Percentiles rank a stretch among this genome's conserved stretches.
These are phyloP conservation scores for Priocnemis perturbator DNA, from an alignment of 2,888 invertebrate genomes.

Conservation along the genomic window DNA sequence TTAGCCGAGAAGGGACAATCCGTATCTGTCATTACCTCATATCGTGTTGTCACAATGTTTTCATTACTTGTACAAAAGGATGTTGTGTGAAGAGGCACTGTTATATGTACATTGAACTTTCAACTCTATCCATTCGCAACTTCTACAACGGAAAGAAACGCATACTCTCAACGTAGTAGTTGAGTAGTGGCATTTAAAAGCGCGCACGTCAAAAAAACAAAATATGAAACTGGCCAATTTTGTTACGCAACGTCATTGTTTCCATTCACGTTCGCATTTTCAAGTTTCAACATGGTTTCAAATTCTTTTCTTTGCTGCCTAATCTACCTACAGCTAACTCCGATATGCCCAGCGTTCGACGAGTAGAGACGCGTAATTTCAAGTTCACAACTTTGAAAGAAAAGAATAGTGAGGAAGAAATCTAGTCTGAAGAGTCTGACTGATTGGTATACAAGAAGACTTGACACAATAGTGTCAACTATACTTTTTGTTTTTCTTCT, in stretches of 20 bases:
- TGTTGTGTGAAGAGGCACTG: too few species aligned
- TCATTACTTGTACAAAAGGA: too few species aligned
- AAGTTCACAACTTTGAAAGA: slow-evolving; percentile 39
- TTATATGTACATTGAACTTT: too few species aligned
- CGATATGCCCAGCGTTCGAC: slow-evolving; percentile 59
- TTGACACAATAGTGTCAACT: slow-evolving; percentile 28
- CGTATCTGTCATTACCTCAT: too few species aligned
- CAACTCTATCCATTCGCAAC: too few species aligned
- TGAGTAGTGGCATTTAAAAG: too few species aligned
- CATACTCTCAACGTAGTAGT: too few species aligned
- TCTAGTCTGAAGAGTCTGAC: slow-evolving; percentile 66
- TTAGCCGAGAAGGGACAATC: too few species aligned
- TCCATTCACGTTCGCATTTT: slow-evolving; percentile 50
- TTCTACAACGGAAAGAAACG: too few species aligned
- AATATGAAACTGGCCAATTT: slow-evolving; percentile 43
- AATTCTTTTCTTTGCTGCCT: slow-evolving; percentile 56
- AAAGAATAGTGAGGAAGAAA: slow-evolving; percentile 37
- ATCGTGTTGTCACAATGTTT: too few species aligned
- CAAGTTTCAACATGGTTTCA: slow-evolving; percentile 49
- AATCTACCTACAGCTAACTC: slow-evolving; percentile 58
- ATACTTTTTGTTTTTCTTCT: slow-evolving; percentile 38
- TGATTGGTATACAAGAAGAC: slow-evolving; percentile 52
- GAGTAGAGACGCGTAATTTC: slow-evolving; percentile 50
- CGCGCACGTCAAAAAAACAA: too few species aligned
- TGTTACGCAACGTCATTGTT: slow-evolving; percentile 39